These are phyloP conservation scores for Helicoverpa armigera DNA, from an alignment of 1,140 invertebrate genomes.

Conservation along the genomic window DNA sequence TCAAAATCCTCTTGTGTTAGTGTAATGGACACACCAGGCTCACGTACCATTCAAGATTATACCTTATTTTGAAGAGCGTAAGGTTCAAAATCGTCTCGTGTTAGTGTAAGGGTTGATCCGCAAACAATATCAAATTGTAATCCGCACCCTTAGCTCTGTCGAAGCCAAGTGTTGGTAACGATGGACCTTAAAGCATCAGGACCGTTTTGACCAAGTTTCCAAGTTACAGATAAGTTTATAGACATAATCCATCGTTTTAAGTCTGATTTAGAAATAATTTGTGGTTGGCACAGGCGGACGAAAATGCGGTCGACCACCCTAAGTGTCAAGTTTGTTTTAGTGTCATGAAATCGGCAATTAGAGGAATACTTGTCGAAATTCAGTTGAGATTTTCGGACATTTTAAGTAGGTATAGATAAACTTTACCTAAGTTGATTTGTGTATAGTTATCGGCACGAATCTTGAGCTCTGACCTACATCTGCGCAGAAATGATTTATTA, in stretches of 20 bases:
- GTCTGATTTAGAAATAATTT: constrained; percentile 1
- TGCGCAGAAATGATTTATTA: too few species aligned
- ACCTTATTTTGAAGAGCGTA: background rate
- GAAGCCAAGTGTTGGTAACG: constrained; percentile 4
- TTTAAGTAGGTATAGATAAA: too few species aligned
- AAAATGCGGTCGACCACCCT: too few species aligned
- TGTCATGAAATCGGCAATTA: too few species aligned
- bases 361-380: too few species aligned
- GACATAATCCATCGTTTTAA: background rate
- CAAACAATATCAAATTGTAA: constrained; percentile 12
- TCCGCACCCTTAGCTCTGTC: background rate
- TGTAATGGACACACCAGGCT: background rate
- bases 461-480: too few species aligned
- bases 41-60: background rate
- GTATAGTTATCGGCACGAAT: too few species aligned
- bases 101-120: background rate
- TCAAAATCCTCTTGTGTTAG: background rate
- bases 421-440: too few species aligned
- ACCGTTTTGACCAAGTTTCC: background rate
- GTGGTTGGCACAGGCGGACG: too few species aligned
- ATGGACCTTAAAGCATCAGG: background rate
- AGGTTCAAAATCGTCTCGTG: background rate
- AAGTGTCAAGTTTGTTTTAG: too few species aligned
- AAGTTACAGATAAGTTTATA: constrained; percentile 11
- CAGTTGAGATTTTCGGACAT: too few species aligned